phyloP scores from a whole-genome alignment of 2,797 vertebrate species.

The Pygocentrus nattereri region DNA sequence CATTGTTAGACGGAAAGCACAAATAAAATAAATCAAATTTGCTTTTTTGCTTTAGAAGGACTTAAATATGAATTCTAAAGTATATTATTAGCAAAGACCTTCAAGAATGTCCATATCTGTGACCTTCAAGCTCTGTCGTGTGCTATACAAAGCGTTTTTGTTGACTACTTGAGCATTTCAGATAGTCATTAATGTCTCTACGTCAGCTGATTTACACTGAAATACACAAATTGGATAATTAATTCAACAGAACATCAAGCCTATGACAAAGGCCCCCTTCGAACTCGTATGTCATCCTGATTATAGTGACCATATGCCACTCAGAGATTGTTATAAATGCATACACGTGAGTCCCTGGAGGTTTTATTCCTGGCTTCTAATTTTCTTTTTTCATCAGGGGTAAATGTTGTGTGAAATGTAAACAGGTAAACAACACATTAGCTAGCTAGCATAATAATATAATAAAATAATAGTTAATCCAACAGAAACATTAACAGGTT shows the following conservation, averaged over 20 bases:
- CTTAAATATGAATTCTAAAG: neutral
- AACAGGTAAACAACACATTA: too few species aligned
- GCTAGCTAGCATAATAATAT: too few species aligned
- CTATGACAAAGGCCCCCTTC: neutral
- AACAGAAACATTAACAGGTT: too few species aligned
- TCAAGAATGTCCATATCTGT: neutral
- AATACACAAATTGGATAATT: neutral
- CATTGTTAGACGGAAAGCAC: neutral
- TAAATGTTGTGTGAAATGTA: too few species aligned
- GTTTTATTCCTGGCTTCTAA: too few species aligned
- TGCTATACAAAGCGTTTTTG: neutral
- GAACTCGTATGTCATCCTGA: neutral
- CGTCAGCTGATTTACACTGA: too few species aligned
- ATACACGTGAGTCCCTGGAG: too few species aligned
- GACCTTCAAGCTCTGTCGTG: neutral
- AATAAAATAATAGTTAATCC: too few species aligned
- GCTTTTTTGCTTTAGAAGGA: constrained; percentile 2
- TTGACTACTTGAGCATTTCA: neutral
- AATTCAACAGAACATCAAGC: neutral
- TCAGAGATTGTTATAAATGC: too few species aligned
- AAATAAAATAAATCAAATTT: too few species aligned
- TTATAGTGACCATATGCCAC: neutral
- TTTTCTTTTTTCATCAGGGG: too few species aligned
- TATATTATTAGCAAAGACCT: neutral
- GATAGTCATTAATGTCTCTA: neutral